Base-by-base conservation (phyloP, 92 coral and sea anemone genomes). In the Actinostola sp. region DNA sequence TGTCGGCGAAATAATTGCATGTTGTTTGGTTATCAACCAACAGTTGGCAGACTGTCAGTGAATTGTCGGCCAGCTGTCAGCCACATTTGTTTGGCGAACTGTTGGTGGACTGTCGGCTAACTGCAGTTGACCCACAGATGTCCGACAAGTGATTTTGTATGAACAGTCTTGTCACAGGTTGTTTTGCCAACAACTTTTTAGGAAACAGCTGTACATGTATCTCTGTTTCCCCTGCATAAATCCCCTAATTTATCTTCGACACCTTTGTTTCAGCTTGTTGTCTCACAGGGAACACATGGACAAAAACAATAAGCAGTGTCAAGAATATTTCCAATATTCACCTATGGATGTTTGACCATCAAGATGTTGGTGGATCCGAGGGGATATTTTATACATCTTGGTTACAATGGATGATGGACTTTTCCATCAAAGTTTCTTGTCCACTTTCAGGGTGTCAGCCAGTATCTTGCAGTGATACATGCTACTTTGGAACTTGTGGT, bases 401-500 rank as follows among this genome's bases (percentile, higher is more conserved):
- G 98, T 75, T 77, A 16, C 97, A 94, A 44, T 94, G 97, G 97
- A 69, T 73, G 61, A 93, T 91, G 86, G 91, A 86, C 15, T 94
- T 94, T 48, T 80, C 98, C 31, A 76, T 94, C 52, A 85, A 81
- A 76, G 92, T 90, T 8, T 77, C 84, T 34, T 82, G 85, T 51
- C 89, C 93, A 31, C 64, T 63, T 10, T 69, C 73, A 10, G 51
- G 62, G 29, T 90, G 97, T 38, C 35, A 69, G 3, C 51, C 80
- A 3, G 77, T 69, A 28, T 63, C 80, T 48, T 90, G 97, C 35
- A 32, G 67, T 25, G 53, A 72, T 33, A 84, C 88, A 33, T 95
- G 99, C 63, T 95, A 95, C 70, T 95, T 95, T 88, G 99, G 99
- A 3, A 82, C 95, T 12, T 95, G 99, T 71, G 99, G 96, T n/a